Conservation (phyloP, 2,113 vertebrate species). For the Onychostoma macrolepis region DNA sequence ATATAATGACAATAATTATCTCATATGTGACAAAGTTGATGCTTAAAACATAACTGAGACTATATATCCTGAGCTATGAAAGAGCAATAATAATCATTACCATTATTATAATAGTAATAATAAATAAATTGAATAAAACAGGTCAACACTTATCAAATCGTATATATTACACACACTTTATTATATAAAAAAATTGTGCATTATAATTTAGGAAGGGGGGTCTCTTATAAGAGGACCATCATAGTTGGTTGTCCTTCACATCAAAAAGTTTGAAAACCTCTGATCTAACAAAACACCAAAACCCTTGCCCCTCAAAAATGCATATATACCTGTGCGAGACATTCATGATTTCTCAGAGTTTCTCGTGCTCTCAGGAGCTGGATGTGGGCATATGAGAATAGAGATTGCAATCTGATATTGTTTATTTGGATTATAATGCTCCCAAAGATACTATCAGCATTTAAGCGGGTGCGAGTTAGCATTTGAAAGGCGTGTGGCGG, state of each 20-base stretch:
- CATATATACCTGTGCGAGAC: background rate
- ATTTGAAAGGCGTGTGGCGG: constrained; percentile 40
- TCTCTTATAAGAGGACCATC: background rate
- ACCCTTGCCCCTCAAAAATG: background rate
- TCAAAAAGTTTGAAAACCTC: background rate
- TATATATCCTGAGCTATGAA: no score
- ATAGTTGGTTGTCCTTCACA: background rate
- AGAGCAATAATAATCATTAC: no score
- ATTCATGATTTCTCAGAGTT: background rate
- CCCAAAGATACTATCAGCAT: constrained; percentile 19
- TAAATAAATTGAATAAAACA: no score
- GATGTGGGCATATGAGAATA: background rate
- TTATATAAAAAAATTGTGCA: no score
- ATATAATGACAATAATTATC: no score
- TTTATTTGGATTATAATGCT: constrained; percentile 24
- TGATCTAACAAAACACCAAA: background rate
- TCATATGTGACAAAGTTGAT: no score
- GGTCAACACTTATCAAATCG: no score
- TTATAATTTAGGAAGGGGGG: no score
- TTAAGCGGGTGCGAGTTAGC: constrained; percentile 41
- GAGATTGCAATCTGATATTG: constrained; percentile 1
- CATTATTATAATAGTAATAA: no score
- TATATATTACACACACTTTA: no score
- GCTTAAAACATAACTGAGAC: no score
- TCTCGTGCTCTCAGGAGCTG: background rate